A percentile compares a stretch with the other conserved stretches of the same genome.
Evolutionary conservation across 2,113 vertebrate species (phyloP).

Genomic region (Myanophis thanlyinensis): DNA sequence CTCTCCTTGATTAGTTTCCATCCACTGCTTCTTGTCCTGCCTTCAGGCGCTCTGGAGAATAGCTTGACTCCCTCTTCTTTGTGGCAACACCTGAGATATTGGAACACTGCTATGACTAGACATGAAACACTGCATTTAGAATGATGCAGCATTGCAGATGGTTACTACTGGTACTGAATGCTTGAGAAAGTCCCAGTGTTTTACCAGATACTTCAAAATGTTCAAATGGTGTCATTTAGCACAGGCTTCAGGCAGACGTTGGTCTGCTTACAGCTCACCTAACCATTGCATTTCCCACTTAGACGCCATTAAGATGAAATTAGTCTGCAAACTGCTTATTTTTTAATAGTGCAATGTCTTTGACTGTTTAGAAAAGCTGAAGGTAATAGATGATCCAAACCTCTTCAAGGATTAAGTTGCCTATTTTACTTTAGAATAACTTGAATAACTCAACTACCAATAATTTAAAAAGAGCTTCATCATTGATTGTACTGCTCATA

Average conservation of each 20-base stretch:
- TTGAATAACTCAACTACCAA: neutral
- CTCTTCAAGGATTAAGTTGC: neutral
- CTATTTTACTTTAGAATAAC: neutral
- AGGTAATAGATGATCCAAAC: neutral
- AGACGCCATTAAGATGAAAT: neutral
- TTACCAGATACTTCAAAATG: neutral
- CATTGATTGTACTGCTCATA: neutral
- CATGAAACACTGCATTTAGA: neutral
- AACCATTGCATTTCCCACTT: neutral
- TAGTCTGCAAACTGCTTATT: neutral
- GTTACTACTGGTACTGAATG: neutral
- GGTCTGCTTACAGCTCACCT: neutral
- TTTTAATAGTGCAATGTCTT: neutral
- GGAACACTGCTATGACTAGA: neutral
- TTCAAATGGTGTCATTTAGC: neutral
- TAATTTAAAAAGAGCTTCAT: neutral
- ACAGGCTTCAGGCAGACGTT: neutral
- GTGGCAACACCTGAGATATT: neutral
- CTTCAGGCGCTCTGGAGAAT: neutral
- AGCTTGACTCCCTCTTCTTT: neutral
- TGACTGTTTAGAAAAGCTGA: neutral
- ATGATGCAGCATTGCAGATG: neutral
- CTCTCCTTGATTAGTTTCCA: neutral
- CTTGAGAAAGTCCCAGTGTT: neutral
- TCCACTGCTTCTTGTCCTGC: neutral